Conservation (phyloP, 2,888 invertebrate species). For the Diaperis boleti region DNA sequence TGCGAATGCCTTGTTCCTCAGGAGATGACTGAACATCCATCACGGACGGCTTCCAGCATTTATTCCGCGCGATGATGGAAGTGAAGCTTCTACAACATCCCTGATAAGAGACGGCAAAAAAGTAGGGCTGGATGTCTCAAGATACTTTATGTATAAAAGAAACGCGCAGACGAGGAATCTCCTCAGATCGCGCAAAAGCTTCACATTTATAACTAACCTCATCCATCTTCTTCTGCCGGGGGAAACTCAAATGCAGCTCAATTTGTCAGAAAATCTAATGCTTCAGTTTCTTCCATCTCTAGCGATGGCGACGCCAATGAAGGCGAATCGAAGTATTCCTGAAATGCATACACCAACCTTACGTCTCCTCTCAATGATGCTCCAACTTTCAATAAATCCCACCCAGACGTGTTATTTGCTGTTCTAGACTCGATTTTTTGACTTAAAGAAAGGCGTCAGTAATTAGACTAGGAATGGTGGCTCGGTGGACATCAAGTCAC, state of each 20-base stretch:
- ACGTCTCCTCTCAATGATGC: slow-evolving; percentile 37
- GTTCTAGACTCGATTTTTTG: no score
- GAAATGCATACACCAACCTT: slow-evolving; percentile 45
- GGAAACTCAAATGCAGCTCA: slow-evolving; percentile 68
- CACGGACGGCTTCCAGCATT: slow-evolving; percentile 55
- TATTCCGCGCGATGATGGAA: slow-evolving; percentile 65
- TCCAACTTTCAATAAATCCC: slow-evolving; percentile 33
- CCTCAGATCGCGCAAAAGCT: slow-evolving; percentile 67
- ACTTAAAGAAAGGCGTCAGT: slow-evolving; percentile 5
- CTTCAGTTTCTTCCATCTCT: slow-evolving; percentile 57
- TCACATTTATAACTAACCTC: slow-evolving; percentile 70
- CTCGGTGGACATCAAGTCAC: slow-evolving; percentile 19
- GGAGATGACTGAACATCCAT: slow-evolving; percentile 61
- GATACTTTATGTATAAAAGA: slow-evolving; percentile 66
- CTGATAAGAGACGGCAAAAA: slow-evolving; percentile 65
- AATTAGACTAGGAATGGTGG: slow-evolving; percentile 23
- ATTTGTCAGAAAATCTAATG: slow-evolving; percentile 69
- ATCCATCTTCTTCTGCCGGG: slow-evolving; percentile 67
- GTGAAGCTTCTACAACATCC: slow-evolving; percentile 66
- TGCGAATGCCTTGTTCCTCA: background rate
- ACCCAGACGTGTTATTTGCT: slow-evolving; percentile 12
- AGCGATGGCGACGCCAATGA: slow-evolving; percentile 51
- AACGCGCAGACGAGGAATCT: slow-evolving; percentile 64
- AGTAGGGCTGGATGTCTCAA: slow-evolving; percentile 60
- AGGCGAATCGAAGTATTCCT: slow-evolving; percentile 46